phyloP scores from a whole-genome alignment of 2,888 invertebrate species.

The Xanthia icteritia region DNA sequence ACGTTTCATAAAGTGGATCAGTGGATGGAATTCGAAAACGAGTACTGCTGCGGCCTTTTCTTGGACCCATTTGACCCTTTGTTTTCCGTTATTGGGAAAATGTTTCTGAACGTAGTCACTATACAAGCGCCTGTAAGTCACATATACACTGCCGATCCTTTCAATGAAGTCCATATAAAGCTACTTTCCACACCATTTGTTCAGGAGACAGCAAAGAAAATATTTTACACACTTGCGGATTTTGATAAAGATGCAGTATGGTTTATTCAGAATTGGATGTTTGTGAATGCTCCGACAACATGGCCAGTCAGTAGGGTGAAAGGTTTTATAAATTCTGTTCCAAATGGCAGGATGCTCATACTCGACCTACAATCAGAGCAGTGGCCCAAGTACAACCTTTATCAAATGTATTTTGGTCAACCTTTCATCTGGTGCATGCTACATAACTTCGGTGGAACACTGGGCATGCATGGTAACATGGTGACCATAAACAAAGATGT shows the following conservation, averaged over 20 bases:
- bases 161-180: conserved; percentile 94
- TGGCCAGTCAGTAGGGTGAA: conserved; percentile 93
- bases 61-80: conserved; percentile 95
- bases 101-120: conserved; percentile 92
- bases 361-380: conserved; percentile 97
- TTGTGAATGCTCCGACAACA: conserved; percentile 91
- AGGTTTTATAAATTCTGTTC: conserved; percentile 94
- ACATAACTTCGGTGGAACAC: conserved; percentile 98
- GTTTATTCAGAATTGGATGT: conserved; percentile 96
- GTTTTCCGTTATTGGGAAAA: conserved; percentile 93
- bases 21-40: conserved; percentile 95
- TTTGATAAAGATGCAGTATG: conserved; percentile 95
- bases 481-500: conserved; percentile 93
- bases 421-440: conserved; percentile 99
- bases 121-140: conserved; percentile 90
- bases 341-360: conserved; percentile 94
- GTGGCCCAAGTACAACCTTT: conserved; percentile 90
- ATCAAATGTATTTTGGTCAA: conserved; percentile 95
- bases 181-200: conserved; percentile 92
- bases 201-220: conserved; percentile 91
- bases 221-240: conserved; percentile 92
- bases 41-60: conserved; percentile 94
- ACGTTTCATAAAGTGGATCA: conserved; percentile 91
- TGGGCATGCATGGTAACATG: conserved; percentile 97
- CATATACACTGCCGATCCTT: conserved; percentile 97